Base-by-base conservation (phyloP, 2,113 vertebrate species). In the Felis chaus region DNA sequence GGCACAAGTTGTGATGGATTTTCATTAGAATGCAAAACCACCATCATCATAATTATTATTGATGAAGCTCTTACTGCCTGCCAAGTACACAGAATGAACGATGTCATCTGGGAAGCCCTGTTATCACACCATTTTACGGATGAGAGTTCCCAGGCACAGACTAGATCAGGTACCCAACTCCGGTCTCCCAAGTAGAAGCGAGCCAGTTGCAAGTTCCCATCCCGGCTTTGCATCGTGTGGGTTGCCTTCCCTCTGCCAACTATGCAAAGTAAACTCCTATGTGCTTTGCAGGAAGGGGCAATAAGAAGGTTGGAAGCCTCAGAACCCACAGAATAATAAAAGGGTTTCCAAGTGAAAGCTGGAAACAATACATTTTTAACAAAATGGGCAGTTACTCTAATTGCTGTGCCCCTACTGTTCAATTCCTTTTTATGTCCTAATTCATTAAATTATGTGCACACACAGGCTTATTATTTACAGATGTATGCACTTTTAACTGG, bases 391-490 rank as follows among this genome's bases (percentile, higher is more conserved):
- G 97, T 98, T 98, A 97, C 96, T 98, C 96, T 98, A 98, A 98
- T 99, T 98, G 97, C 98, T 87, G 95, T 96, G 97, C 98, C 98
- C 98, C 98, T 98, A 98, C 98, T 98, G 98, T 98, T 98, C 98
- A 98, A 95, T 98, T 98, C 98, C 98, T 98, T 98, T 99, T 98
- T 98, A 98, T 98, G 98, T 98, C 97, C 98, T 98, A 98, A 98
- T 98, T 98, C 98, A 98, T 99, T 99, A 98, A 98, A 97, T 98
- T 98, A 98, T 98, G 96, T 98, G 97, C 98, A 97, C 98, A 97
- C 98, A 97, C 74, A 81, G 96, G 84, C 98, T 98, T 99, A 98
- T 98, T 98, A 98, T 99, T 99, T 98, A 99, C 98, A 99, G 99
- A 99, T 99, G 98, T 98, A 96, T 97, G 97, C 89, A 0, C 89